phyloP scores from a whole-genome alignment of 2,888 invertebrate genomes.

The Mayetiola destructor region DNA sequence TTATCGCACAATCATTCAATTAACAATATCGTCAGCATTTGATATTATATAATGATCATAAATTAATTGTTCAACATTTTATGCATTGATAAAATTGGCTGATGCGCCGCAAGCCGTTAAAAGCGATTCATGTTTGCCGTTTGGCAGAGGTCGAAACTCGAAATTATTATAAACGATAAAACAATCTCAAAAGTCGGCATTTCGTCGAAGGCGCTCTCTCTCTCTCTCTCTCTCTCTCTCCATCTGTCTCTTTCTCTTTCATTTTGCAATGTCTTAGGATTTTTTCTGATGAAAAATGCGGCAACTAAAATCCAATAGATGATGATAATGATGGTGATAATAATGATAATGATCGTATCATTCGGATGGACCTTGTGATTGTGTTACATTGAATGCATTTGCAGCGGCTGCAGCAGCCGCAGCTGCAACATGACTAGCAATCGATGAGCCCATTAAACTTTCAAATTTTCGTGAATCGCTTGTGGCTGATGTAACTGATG shows the following conservation, averaged over 20 bases:
- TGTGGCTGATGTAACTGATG: constrained; percentile 20
- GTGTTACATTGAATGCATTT: constrained; percentile 18
- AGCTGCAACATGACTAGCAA: constrained; percentile 34
- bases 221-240: neutral
- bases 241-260: neutral
- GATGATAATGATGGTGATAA: neutral
- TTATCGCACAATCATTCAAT: too few relatives aligned
- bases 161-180: neutral
- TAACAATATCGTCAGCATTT: too few relatives aligned
- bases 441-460: constrained; percentile 41
- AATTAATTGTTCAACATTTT: constrained; percentile 8
- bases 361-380: constrained; percentile 15
- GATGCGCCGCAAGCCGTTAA: too few relatives aligned
- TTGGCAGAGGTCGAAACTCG: neutral
- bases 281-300: neutral
- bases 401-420: constrained; percentile 35
- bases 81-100: too few relatives aligned
- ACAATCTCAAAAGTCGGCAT: neutral
- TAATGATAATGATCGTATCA: constrained; percentile 14
- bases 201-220: neutral
- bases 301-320: neutral
- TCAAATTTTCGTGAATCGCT: constrained; percentile 78
- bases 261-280: neutral
- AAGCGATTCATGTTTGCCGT: too few relatives aligned
- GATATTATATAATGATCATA: neutral